These are phyloP conservation scores for Benitochromis conjunctus DNA, from an alignment of 2,113 vertebrate species.

Conservation along the genomic window DNA sequence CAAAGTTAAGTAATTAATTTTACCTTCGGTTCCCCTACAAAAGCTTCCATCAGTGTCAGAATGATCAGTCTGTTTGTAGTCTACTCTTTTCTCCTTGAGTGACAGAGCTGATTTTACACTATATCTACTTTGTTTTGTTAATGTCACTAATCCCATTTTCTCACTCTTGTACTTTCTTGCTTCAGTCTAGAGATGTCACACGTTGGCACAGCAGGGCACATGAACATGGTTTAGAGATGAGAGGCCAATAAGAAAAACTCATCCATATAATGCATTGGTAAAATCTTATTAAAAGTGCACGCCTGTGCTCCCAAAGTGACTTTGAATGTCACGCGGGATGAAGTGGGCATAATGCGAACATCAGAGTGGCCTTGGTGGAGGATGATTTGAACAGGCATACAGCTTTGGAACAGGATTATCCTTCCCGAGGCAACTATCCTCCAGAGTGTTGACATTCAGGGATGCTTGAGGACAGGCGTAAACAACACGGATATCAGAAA, in stretches of 20 bases:
- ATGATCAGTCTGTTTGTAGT: background rate
- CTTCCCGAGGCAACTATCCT: constrained; percentile 48
- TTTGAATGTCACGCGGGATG: constrained; percentile 65
- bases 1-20: background rate
- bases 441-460: constrained; percentile 68
- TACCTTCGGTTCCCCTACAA: background rate
- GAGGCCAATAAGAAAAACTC: constrained; percentile 63
- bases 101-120: constrained; percentile 21
- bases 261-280: constrained; percentile 70
- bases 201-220: constrained; percentile 20
- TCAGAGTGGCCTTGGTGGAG: constrained; percentile 62
- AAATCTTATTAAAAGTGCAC: constrained; percentile 71
- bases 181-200: constrained; percentile 34
- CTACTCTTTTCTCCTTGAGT: constrained; percentile 5
- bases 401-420: constrained; percentile 66
- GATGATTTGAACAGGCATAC: constrained; percentile 57
- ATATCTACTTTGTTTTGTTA: constrained; percentile 34
- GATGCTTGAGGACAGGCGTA: constrained; percentile 61
- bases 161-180: constrained; percentile 1
- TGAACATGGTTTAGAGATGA: constrained; percentile 51
- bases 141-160: constrained; percentile 55
- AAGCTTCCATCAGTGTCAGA: background rate
- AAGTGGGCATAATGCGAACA: constrained; percentile 59
- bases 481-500: constrained; percentile 59
- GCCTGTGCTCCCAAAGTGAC: constrained; percentile 64